phyloP scores from a whole-genome alignment of 2,888 invertebrate genomes.

The Carterocephalus palaemon region DNA sequence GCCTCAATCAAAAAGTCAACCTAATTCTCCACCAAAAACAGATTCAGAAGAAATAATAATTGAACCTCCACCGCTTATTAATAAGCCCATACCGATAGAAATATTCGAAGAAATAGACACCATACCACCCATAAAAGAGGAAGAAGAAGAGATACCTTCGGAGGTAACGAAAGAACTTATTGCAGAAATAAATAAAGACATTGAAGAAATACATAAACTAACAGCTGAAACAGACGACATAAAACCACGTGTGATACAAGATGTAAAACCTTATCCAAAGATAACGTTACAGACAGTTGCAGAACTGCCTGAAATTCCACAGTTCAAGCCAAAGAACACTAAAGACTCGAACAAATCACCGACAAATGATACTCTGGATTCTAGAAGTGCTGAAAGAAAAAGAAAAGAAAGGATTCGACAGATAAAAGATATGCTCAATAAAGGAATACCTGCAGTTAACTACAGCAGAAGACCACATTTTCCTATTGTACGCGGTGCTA shows the following conservation, averaged over 20 bases:
- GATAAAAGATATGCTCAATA: conserved; percentile 84
- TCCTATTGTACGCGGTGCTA: conserved; percentile 85
- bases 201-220: conserved; percentile 72
- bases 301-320: conserved; percentile 81
- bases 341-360: conserved; percentile 55
- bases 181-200: conserved; percentile 71
- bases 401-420: conserved; percentile 82
- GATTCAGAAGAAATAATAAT: conserved; percentile 63
- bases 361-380: conserved; percentile 62
- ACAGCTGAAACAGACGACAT: conserved; percentile 68
- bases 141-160: conserved; percentile 62
- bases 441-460: conserved; percentile 82
- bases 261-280: conserved; percentile 74
- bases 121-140: conserved; percentile 68
- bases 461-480: conserved; percentile 70
- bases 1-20: conserved; percentile 71
- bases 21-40: conserved; percentile 71
- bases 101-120: conserved; percentile 65
- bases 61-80: conserved; percentile 50
- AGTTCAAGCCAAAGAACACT: conserved; percentile 66
- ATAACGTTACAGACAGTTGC: conserved; percentile 81
- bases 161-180: conserved; percentile 62
- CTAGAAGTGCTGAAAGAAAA: conserved; percentile 71
- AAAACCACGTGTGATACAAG: conserved; percentile 67
- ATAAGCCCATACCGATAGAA: conserved; percentile 55